Evolutionary conservation across 2,113 vertebrate species (phyloP), one percentile per base, ranked within the genome.

Genomic region (Dasyornis broadbenti): DNA sequence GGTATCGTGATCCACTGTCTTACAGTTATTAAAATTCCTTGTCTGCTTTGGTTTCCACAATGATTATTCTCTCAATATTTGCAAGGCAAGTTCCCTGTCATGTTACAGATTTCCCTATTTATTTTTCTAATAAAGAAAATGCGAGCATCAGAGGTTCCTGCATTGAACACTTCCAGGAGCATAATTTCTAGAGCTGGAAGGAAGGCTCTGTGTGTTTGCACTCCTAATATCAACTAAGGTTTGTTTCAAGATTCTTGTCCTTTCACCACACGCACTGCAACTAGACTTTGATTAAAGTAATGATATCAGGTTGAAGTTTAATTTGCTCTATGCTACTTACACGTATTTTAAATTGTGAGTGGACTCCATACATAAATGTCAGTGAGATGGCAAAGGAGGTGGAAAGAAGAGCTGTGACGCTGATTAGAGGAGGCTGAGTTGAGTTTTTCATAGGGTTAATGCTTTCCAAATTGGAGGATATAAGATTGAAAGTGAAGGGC

Each of bases 401-500:
- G 54, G 91, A 22, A 73, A 92, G 93, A 91, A 96, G 95, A 96
- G 87, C 94, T 94, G 95, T 93, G 91, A 95, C 90, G 90, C 87
- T 94, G 96, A 97, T 96, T 97, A 97, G 97, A 97, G 95, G 92
- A 97, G 97, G 94, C 96, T 95, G 97, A 97, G 95, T 97, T 97
- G 96, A 97, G 97, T 93, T 98, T 98, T 98, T 98, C 95, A 84
- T 90, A 88, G 98, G 97, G 98, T 98, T 98, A 98, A 98, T 93
- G 80, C 97, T 98, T 98, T 98, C 95, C 96, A 98, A 98, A 99
- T 98, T 97, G 98, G 97, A 94, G 96, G 95, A 95, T 98, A 95
- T 95, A 91, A 98, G 97, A 98, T 98, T 98, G 97, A 98, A 98
- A 98, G 98, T 98, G 98, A 99, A 99, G 98, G 98, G 96, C 97